Evolutionary conservation across 2,797 vertebrate genomes (phyloP).

Genomic region (Streptopelia turtur): DNA sequence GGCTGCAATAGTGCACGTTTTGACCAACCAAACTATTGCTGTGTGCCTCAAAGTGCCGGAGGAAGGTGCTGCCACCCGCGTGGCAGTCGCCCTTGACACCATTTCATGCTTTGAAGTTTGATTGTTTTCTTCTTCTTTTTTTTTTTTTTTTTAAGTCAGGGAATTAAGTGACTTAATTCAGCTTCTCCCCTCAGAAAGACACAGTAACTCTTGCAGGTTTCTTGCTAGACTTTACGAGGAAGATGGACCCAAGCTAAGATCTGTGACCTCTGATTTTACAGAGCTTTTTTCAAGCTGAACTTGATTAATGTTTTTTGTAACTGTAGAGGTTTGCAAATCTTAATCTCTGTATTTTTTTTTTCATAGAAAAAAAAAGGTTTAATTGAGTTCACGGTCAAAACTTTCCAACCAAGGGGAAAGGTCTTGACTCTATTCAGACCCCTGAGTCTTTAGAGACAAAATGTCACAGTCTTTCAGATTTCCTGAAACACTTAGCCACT

Average conservation of each 20-base stretch:
- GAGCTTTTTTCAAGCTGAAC: slow-evolving; percentile 20
- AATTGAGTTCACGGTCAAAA: slow-evolving; percentile 49
- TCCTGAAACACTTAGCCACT: slow-evolving; percentile 48
- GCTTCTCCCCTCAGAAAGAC: background rate
- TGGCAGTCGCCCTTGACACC: background rate
- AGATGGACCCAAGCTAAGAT: background rate
- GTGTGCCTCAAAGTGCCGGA: no score
- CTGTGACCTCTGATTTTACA: slow-evolving; percentile 38
- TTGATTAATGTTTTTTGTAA: slow-evolving; percentile 44
- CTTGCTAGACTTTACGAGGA: background rate
- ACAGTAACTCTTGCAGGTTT: background rate
- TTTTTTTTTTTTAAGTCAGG: background rate
- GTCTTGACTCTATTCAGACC: slow-evolving; percentile 1
- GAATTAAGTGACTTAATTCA: background rate
- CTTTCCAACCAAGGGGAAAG: background rate
- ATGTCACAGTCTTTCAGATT: slow-evolving; percentile 48
- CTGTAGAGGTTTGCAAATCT: slow-evolving; percentile 29
- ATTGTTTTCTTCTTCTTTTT: no score
- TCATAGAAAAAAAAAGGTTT: background rate
- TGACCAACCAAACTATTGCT: background rate
- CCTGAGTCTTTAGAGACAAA: slow-evolving; percentile 37
- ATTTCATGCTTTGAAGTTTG: background rate
- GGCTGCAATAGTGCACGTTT: accelerated
- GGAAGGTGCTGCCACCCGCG: background rate
- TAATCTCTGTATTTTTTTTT: background rate